These are phyloP conservation scores for Oryzias woworae DNA, from an alignment of 2,113 vertebrate genomes.

Conservation along the genomic window DNA sequence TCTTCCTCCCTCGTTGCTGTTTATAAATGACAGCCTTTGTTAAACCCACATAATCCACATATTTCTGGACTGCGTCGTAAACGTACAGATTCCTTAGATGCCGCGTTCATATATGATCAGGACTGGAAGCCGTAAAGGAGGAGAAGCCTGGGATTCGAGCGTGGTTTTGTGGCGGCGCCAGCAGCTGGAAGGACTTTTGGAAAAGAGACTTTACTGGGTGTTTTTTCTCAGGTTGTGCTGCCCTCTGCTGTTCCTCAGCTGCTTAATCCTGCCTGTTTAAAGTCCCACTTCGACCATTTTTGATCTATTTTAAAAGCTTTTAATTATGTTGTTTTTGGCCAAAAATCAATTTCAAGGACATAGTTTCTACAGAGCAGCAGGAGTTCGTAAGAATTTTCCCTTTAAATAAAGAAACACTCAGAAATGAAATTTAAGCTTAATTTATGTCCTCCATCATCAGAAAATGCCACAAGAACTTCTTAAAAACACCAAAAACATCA, in stretches of 20 bases:
- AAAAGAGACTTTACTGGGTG: conserved; percentile 4
- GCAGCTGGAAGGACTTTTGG: not conserved
- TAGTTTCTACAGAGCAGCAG: too few species aligned
- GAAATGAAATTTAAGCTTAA: too few species aligned
- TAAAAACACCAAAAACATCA: too few species aligned
- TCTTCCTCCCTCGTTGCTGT: conserved; percentile 35
- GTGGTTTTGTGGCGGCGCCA: not conserved
- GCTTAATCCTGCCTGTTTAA: conserved; percentile 9
- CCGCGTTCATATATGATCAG: conserved; percentile 2
- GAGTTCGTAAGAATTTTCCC: too few species aligned
- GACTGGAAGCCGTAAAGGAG: conserved; percentile 2
- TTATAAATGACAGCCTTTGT: conserved; percentile 76
- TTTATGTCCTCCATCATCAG: too few species aligned
- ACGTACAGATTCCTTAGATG: conserved; percentile 76
- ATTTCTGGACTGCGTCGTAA: conserved; percentile 77
- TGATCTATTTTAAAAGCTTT: too few species aligned
- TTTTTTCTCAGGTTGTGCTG: conserved; percentile 40
- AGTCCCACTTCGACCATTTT: conserved; percentile 7
- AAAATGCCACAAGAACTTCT: too few species aligned
- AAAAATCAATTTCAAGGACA: too few species aligned
- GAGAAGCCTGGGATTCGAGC: too few species aligned
- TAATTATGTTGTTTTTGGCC: too few species aligned
- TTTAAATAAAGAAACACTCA: too few species aligned
- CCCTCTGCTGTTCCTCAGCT: conserved; percentile 44
- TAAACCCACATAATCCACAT: conserved; percentile 76